phyloP scores from a whole-genome alignment of 2,888 invertebrate genomes.

The Crocallis elinguaria region DNA sequence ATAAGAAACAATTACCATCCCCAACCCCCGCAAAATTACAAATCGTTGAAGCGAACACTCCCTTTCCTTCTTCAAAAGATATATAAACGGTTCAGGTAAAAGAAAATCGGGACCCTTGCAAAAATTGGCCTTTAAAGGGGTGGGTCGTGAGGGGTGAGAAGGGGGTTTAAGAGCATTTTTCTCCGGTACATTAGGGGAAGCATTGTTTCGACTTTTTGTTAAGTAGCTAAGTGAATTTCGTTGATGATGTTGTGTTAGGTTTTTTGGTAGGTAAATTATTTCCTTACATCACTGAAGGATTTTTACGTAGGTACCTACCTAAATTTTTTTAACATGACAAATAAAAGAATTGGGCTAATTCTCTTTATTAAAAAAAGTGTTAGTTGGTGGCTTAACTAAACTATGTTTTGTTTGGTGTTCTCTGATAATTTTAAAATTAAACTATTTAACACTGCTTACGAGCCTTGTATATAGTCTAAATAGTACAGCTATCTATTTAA shows the following conservation, averaged over 20 bases:
- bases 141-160: conserved; percentile 40
- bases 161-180: conserved; percentile 64
- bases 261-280: conserved; percentile 5
- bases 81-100: conserved; percentile 63
- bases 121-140: conserved; percentile 66
- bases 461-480: too few species aligned
- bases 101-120: conserved; percentile 74
- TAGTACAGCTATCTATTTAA: too few species aligned
- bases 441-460: too few species aligned
- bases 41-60: conserved; percentile 57
- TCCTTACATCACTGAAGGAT: too few species aligned
- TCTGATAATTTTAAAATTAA: too few species aligned
- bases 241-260: conserved; percentile 52
- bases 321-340: too few species aligned
- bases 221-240: conserved; percentile 71
- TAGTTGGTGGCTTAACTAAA: too few species aligned
- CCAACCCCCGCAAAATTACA: conserved; percentile 31
- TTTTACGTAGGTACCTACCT: too few species aligned
- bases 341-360: too few species aligned
- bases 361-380: too few species aligned
- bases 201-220: conserved; percentile 69
- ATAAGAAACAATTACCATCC: conserved; percentile 38
- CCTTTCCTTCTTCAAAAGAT: conserved; percentile 64
- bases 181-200: conserved; percentile 55
- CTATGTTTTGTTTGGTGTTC: too few species aligned